Percentiles rank a stretch among this genome's conserved stretches.
These are phyloP conservation scores for Neomonachus schauinslandi DNA, from an alignment of 2,113 vertebrate genomes.

Conservation along the genomic window DNA sequence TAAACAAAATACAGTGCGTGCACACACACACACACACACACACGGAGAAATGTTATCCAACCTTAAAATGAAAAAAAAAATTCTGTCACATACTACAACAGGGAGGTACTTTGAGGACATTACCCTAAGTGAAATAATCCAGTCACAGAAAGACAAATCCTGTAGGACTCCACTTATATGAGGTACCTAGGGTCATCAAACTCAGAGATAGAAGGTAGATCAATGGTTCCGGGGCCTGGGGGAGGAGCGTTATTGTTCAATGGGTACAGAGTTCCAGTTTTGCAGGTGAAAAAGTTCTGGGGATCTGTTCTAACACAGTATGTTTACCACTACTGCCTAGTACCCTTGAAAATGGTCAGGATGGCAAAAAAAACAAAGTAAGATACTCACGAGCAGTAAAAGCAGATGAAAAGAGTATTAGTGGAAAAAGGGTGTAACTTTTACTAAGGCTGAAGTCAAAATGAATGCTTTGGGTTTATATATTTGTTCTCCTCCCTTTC, in stretches of 20 bases:
- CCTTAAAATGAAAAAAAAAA: neutral
- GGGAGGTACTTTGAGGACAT: neutral
- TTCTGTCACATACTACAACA: neutral
- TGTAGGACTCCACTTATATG: neutral
- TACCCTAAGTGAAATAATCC: neutral
- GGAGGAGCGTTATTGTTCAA: neutral
- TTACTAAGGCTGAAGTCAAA: neutral
- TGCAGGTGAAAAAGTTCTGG: neutral
- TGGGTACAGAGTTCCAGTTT: neutral
- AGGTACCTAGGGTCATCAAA: neutral
- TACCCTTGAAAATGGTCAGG: neutral
- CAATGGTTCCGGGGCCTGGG: neutral
- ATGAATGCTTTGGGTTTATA: neutral
- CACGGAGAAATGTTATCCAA: neutral
- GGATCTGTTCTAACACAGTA: neutral
- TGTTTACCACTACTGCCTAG: neutral
- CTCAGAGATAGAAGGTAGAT: neutral
- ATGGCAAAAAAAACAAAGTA: neutral
- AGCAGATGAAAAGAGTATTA: neutral
- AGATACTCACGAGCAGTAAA: neutral
- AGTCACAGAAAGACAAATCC: neutral
- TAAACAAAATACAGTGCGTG: neutral
- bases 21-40: neutral
- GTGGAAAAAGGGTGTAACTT: neutral
- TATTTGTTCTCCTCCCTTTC: neutral